Evolutionary conservation across 2,797 vertebrate genomes (phyloP).

Genomic region (Lepus townsendii): DNA sequence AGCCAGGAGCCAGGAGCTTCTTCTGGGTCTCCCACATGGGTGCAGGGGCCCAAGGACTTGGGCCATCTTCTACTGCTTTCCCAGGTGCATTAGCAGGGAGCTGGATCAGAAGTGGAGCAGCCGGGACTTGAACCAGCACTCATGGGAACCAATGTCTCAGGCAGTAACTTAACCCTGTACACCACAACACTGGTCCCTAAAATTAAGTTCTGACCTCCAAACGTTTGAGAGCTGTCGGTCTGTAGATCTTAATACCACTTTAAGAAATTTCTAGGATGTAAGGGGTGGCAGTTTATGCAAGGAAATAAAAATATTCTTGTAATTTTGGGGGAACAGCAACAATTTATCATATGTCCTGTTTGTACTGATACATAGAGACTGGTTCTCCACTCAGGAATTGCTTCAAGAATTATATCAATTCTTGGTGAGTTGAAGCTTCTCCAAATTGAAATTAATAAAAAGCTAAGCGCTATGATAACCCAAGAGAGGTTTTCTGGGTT

Average conservation of each 20-base stretch:
- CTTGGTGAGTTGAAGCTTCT: neutral
- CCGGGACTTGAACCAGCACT: too few relatives aligned
- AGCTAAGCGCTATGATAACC: neutral
- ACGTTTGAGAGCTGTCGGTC: neutral
- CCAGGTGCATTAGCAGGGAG: too few relatives aligned
- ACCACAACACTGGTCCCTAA: too few relatives aligned
- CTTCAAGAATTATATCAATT: slow-evolving; percentile 36
- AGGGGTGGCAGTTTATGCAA: neutral
- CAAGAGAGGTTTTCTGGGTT: slow-evolving; percentile 2
- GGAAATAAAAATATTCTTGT: slow-evolving; percentile 22
- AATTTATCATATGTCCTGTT: neutral
- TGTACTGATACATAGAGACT: slow-evolving; percentile 10
- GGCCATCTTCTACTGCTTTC: too few relatives aligned
- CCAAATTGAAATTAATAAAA: slow-evolving; percentile 59
- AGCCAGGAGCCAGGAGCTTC: too few relatives aligned
- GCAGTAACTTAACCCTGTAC: too few relatives aligned
- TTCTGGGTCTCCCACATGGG: too few relatives aligned
- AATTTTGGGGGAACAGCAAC: neutral
- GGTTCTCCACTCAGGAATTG: neutral
- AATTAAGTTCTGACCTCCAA: neutral
- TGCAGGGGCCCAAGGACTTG: too few relatives aligned
- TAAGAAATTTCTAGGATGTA: slow-evolving; percentile 3
- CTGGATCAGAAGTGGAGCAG: too few relatives aligned
- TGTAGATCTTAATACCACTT: neutral
- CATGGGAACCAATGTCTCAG: too few relatives aligned